Conservation (phyloP, 2,888 invertebrate genomes). For the Heteromurus nitidus region DNA sequence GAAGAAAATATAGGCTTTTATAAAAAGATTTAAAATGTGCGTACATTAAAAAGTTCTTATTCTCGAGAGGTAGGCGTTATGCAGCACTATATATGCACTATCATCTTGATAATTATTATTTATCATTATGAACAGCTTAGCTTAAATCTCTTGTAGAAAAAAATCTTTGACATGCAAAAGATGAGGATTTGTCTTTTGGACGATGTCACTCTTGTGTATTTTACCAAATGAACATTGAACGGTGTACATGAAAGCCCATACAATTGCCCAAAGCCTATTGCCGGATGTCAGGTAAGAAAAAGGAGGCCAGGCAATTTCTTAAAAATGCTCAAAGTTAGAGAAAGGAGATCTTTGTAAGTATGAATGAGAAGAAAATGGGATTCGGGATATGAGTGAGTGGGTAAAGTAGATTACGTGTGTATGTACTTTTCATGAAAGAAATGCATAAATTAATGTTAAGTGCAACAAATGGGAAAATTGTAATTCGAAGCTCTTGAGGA, state of each 20-base stretch:
- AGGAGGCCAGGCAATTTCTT: slow-evolving; percentile 4
- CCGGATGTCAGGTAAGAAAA: slow-evolving; percentile 28
- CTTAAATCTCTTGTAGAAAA: neutral
- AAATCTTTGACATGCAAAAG: slow-evolving; percentile 1
- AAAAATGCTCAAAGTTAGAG: slow-evolving; percentile 27
- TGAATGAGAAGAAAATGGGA: neutral
- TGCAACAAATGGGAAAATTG: no score
- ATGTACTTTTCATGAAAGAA: neutral
- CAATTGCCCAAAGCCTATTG: neutral
- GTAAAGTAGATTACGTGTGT: neutral
- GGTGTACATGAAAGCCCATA: neutral
- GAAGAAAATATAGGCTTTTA: no score
- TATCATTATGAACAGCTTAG: neutral
- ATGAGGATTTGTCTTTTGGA: neutral
- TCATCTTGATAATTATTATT: slow-evolving; percentile 9
- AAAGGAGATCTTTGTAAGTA: slow-evolving; percentile 17
- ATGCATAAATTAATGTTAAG: neutral
- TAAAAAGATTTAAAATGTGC: neutral
- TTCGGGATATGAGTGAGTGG: slow-evolving; percentile 2
- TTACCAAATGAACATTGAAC: neutral
- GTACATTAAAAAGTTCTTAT: neutral
- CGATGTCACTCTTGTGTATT: neutral
- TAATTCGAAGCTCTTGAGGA: no score
- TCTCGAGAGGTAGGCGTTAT: neutral
- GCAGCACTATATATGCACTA: neutral